These are phyloP conservation scores for Planiliza haematocheilus DNA, from an alignment of 2,113 vertebrate genomes.

Conservation along the genomic window DNA sequence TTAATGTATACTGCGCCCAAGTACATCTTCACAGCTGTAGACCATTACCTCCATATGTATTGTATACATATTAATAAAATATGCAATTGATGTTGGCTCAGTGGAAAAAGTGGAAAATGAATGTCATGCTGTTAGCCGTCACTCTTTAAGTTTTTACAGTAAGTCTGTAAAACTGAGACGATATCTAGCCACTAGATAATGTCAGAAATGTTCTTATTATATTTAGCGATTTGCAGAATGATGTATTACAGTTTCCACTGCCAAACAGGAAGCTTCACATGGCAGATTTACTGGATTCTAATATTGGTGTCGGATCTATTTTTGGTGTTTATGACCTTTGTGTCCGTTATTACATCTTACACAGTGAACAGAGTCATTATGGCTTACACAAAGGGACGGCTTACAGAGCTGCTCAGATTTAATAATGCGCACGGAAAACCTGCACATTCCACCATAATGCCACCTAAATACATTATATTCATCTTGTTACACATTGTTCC, in stretches of 20 bases:
- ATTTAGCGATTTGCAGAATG: neutral
- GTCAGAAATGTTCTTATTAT: neutral
- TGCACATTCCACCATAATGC: neutral
- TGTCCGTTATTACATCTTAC: conserved; percentile 10
- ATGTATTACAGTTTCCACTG: neutral
- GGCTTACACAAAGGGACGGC: neutral
- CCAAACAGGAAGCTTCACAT: too few relatives aligned
- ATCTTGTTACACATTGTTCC: neutral
- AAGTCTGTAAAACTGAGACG: too few relatives aligned
- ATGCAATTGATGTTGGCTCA: too few relatives aligned
- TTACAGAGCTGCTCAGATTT: conserved; percentile 1
- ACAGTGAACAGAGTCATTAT: neutral
- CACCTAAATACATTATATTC: conserved; percentile 14
- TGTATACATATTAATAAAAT: too few relatives aligned
- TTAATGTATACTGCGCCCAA: too few relatives aligned
- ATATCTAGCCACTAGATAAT: too few relatives aligned
- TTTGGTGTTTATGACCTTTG: conserved; percentile 13
- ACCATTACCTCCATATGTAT: too few relatives aligned
- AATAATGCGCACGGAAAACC: neutral
- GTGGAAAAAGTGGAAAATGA: too few relatives aligned
- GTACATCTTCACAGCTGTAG: too few relatives aligned
- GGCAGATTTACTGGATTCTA: conserved; percentile 21
- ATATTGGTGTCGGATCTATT: conserved; percentile 8
- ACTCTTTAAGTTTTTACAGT: too few relatives aligned
- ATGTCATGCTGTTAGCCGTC: too few relatives aligned